Conservation (phyloP, 2,113 vertebrate genomes). For the Eretmochelys imbricata region DNA sequence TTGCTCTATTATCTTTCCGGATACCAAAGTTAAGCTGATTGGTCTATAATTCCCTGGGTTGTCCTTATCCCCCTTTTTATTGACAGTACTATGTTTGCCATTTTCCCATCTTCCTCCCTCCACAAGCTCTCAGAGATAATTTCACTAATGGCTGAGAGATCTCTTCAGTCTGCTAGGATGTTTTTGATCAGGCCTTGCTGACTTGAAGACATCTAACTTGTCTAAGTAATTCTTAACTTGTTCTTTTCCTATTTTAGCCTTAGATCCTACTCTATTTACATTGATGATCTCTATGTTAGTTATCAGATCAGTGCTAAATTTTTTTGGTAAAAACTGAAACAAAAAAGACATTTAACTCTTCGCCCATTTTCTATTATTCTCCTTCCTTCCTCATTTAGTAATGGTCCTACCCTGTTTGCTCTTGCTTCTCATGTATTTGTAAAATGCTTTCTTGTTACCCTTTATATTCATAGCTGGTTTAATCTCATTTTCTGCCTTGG, state of each 20-base stretch:
- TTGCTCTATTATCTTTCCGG: too few relatives aligned
- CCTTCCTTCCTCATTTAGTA: neutral
- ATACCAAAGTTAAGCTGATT: too few relatives aligned
- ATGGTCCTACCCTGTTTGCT: neutral
- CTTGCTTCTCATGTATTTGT: neutral
- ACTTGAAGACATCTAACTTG: too few relatives aligned
- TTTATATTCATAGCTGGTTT: neutral
- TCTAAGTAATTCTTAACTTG: neutral
- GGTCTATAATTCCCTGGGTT: too few relatives aligned
- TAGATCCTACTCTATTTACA: neutral
- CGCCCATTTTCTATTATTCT: neutral
- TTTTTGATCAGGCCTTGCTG: too few relatives aligned
- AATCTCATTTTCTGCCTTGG: too few relatives aligned
- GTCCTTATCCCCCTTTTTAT: too few relatives aligned
- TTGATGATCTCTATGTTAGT: neutral
- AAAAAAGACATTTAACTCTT: neutral
- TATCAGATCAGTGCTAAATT: neutral
- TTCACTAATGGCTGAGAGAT: too few relatives aligned
- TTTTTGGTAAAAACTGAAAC: neutral
- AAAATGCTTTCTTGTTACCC: neutral
- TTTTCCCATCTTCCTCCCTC: too few relatives aligned
- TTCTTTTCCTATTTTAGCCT: neutral
- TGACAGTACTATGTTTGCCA: too few relatives aligned
- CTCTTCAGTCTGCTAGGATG: too few relatives aligned
- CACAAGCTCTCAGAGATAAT: too few relatives aligned